Conservation (phyloP, 2,797 vertebrate species). For the Craterocephalus amniculus region DNA sequence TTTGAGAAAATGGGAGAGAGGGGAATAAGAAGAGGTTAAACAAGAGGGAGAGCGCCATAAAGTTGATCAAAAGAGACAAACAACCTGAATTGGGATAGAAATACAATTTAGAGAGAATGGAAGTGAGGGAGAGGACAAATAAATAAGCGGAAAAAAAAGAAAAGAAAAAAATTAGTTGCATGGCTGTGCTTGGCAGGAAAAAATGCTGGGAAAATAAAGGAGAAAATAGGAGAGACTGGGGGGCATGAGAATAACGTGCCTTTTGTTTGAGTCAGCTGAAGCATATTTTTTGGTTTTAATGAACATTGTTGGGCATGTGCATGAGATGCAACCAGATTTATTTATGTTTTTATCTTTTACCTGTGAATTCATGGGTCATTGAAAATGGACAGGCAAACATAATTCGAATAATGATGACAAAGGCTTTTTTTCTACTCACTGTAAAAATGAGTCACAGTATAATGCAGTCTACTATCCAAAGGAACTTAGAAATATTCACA, state of each 20-base stretch:
- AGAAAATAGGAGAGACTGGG: background rate
- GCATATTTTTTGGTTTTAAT: background rate
- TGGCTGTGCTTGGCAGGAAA: conserved; percentile 35
- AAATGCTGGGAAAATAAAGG: background rate
- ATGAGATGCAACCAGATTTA: background rate
- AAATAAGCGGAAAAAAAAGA: conserved; percentile 38
- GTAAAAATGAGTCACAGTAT: background rate
- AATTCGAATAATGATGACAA: background rate
- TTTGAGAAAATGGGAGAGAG: conserved; percentile 10
- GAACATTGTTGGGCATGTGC: background rate
- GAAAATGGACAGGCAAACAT: background rate
- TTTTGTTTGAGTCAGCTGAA: background rate
- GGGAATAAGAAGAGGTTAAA: conserved; percentile 17
- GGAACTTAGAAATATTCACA: background rate
- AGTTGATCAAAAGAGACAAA: conserved; percentile 66
- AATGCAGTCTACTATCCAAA: background rate
- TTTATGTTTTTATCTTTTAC: background rate
- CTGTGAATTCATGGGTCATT: background rate
- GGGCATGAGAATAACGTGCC: background rate
- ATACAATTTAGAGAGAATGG: conserved; percentile 50
- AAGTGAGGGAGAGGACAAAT: conserved; percentile 27
- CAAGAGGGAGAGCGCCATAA: conserved; percentile 19
- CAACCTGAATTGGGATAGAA: conserved; percentile 33
- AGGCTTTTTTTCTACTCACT: background rate
- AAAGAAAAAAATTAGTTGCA: conserved; percentile 32